Percentiles rank a stretch among this genome's conserved stretches.
Evolutionary conservation across 2,113 vertebrate genomes (phyloP).

Genomic region (Tricholaema leucomelas): DNA sequence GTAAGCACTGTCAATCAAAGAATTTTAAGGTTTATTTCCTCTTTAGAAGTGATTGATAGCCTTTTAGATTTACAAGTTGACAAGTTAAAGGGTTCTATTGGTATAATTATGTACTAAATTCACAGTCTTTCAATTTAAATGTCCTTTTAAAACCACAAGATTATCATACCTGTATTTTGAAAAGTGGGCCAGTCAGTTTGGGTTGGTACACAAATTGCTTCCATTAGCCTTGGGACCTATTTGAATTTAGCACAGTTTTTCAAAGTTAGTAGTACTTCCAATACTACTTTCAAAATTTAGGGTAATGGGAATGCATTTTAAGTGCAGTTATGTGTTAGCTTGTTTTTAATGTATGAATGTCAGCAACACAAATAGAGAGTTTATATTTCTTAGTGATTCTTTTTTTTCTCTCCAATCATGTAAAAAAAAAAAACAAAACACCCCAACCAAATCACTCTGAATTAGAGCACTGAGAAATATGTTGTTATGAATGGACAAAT

Average conservation of each 20-base stretch:
- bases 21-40: conserved; percentile 88
- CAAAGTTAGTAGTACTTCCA: conserved; percentile 77
- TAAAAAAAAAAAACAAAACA: background rate
- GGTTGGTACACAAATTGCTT: conserved; percentile 86
- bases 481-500: background rate
- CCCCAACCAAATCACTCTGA: background rate
- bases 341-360: conserved; percentile 78
- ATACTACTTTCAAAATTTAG: conserved; percentile 82
- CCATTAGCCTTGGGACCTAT: conserved; percentile 88
- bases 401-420: conserved; percentile 35
- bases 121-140: conserved; percentile 90
- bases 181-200: conserved; percentile 86
- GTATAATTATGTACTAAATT: conserved; percentile 89
- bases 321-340: conserved; percentile 67
- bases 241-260: conserved; percentile 84
- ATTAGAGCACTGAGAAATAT: background rate
- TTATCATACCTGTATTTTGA: conserved; percentile 88
- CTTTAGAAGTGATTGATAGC: conserved; percentile 88
- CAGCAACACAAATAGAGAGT: conserved; percentile 67
- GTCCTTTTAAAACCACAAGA: conserved; percentile 86
- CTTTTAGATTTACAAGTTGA: conserved; percentile 90
- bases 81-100: conserved; percentile 90
- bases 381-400: conserved; percentile 49
- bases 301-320: conserved; percentile 82
- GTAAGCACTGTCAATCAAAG: conserved; percentile 87